phyloP scores from a whole-genome alignment of 2,888 invertebrate species.

The Acleris laterana region DNA sequence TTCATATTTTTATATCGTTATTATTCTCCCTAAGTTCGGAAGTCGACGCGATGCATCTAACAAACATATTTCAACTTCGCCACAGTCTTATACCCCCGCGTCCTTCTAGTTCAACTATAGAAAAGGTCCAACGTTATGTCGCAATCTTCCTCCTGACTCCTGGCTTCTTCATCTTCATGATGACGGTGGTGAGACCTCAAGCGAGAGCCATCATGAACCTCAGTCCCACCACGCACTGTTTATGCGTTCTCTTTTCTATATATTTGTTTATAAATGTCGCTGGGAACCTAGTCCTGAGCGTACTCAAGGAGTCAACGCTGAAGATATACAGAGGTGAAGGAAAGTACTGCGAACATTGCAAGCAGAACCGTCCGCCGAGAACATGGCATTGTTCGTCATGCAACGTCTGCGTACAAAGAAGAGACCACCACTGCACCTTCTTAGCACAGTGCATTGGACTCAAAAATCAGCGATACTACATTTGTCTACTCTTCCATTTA shows the following conservation, averaged over 20 bases:
- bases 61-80: background rate
- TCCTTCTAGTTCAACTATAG: constrained; percentile 9
- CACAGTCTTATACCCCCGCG: constrained; percentile 10
- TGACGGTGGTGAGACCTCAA: constrained; percentile 56
- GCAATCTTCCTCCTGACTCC: constrained; percentile 50
- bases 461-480: constrained; percentile 91
- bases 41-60: too few relatives aligned
- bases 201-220: constrained; percentile 49
- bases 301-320: constrained; percentile 39
- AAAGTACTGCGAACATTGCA: constrained; percentile 89
- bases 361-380: constrained; percentile 87
- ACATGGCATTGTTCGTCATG: constrained; percentile 95
- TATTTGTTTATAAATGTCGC: constrained; percentile 39
- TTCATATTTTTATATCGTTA: too few relatives aligned
- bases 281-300: constrained; percentile 39
- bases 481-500: constrained; percentile 88
- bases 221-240: constrained; percentile 45
- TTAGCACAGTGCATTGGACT: constrained; percentile 93
- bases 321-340: constrained; percentile 37
- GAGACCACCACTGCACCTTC: constrained; percentile 94
- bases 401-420: constrained; percentile 89
- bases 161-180: constrained; percentile 58
- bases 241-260: constrained; percentile 49
- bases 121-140: constrained; percentile 48
- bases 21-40: too few relatives aligned